phyloP scores from a whole-genome alignment of 2,888 invertebrate genomes.

The Drosophila cognata region DNA sequence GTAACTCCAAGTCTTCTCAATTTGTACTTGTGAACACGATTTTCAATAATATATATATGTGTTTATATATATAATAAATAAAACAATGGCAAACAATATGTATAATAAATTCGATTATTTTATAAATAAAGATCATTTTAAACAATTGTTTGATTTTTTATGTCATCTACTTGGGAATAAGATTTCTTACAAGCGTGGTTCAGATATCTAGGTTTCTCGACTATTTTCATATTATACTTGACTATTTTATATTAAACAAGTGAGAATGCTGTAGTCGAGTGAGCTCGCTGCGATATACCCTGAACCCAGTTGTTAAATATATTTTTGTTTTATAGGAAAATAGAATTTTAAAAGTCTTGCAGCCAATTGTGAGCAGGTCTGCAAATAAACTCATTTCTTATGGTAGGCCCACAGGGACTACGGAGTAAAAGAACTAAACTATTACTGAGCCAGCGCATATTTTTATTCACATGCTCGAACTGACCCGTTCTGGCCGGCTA shows the following conservation, averaged over 20 bases:
- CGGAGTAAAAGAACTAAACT: too few relatives aligned
- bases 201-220: neutral
- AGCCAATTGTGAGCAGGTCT: too few relatives aligned
- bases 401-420: too few relatives aligned
- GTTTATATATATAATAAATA: slow-evolving; percentile 11
- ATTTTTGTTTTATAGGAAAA: too few relatives aligned
- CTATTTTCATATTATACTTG: neutral
- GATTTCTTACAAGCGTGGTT: neutral
- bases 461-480: too few relatives aligned
- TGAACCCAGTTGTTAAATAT: too few relatives aligned
- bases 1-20: slow-evolving; percentile 35
- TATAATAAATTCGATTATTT: slow-evolving; percentile 37
- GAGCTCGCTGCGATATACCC: too few relatives aligned
- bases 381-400: too few relatives aligned
- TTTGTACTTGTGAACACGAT: slow-evolving; percentile 36
- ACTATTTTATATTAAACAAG: neutral
- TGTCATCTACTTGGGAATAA: neutral
- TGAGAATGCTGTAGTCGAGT: too few relatives aligned
- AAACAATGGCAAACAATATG: slow-evolving; percentile 24
- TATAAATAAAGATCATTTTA: slow-evolving; percentile 52
- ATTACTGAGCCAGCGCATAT: too few relatives aligned
- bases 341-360: too few relatives aligned
- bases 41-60: slow-evolving; percentile 20
- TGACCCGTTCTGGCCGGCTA: too few relatives aligned
- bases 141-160: slow-evolving; percentile 3